Percentiles rank a stretch among this genome's conserved stretches.
Conservation (phyloP, 2,797 vertebrate genomes). For the Lemur catta region DNA sequence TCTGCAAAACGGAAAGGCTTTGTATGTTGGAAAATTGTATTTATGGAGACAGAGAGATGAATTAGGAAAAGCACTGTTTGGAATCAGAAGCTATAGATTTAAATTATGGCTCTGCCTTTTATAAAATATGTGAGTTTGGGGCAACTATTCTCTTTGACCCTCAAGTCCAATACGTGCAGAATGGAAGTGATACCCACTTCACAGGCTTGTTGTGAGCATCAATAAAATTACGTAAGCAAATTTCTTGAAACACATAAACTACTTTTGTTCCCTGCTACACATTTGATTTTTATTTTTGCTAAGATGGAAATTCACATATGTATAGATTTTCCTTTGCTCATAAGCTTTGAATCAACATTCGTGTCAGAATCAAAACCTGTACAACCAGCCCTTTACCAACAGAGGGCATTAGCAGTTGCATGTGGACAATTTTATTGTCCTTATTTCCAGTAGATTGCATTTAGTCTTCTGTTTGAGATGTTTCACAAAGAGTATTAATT, state of each 20-base stretch:
- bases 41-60: background rate
- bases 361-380: background rate
- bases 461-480: background rate
- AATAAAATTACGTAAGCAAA: background rate
- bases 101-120: background rate
- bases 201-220: background rate
- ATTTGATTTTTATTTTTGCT: background rate
- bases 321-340: background rate
- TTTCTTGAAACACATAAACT: background rate
- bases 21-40: background rate
- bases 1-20: background rate
- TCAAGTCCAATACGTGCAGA: background rate
- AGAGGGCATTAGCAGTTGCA: background rate
- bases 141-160: background rate
- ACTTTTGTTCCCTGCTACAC: background rate
- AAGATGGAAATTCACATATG: background rate
- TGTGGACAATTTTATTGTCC: background rate
- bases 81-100: background rate
- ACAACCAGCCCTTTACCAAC: background rate
- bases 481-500: background rate
- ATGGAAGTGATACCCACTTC: background rate
- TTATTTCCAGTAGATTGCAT: background rate
- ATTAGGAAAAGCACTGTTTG: background rate
- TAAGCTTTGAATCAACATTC: background rate
- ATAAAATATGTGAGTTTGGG: background rate